Percentiles rank a stretch among this genome's conserved stretches.
Evolutionary conservation across 2,888 invertebrate genomes (phyloP).

Genomic region (Cheiracanthium punctorium): DNA sequence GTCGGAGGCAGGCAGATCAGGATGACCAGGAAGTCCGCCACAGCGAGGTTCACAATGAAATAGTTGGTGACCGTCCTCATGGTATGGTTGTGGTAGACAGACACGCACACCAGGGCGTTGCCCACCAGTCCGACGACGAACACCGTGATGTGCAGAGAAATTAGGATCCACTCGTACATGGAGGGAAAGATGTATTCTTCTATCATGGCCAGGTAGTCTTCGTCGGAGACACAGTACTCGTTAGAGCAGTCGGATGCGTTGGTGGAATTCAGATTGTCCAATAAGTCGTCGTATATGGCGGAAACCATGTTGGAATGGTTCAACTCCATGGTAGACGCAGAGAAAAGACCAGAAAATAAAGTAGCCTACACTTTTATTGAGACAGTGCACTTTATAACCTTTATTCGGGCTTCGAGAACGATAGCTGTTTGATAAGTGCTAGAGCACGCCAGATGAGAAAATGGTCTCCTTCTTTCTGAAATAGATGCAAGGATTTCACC

Average conservation of each 20-base stretch:
- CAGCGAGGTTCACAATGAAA: constrained; percentile 91
- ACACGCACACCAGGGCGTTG: constrained; percentile 90
- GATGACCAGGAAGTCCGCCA: constrained; percentile 89
- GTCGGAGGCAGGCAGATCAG: constrained; percentile 91
- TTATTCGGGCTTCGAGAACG: no score
- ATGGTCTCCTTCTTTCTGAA: no score
- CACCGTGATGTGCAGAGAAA: constrained; percentile 85
- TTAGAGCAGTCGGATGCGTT: constrained; percentile 19
- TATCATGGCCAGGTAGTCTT: constrained; percentile 40
- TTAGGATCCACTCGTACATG: constrained; percentile 86
- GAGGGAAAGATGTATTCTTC: constrained; percentile 78
- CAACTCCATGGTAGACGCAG: no score
- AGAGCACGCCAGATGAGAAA: no score
- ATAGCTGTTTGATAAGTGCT: no score
- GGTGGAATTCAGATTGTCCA: neutral
- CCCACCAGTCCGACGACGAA: constrained; percentile 89
- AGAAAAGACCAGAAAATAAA: no score
- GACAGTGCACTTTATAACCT: no score
- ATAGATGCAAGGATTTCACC: no score
- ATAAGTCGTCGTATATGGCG: no score
- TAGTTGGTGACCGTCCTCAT: constrained; percentile 96
- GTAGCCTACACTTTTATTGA: no score
- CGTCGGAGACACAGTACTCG: constrained; percentile 38
- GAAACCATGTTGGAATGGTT: no score
- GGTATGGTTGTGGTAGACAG: constrained; percentile 89